phyloP scores from a whole-genome alignment of 2,888 invertebrate genomes.

The Lasioglossum villosulum region DNA sequence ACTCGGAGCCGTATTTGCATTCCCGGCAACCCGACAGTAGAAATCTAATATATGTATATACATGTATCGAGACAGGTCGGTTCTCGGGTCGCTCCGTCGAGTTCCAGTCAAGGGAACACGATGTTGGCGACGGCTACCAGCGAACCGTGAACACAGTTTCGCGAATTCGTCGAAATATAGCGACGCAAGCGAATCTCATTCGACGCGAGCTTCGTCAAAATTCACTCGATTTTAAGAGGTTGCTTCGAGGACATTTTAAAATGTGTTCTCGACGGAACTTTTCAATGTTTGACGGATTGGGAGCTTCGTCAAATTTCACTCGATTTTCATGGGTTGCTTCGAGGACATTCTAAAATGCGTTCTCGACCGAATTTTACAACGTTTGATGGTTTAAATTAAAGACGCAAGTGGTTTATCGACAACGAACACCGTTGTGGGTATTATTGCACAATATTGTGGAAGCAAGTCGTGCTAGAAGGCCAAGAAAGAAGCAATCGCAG shows the following conservation, averaged over 20 bases:
- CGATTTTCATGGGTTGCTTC: too few species aligned
- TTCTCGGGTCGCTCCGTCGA: background rate
- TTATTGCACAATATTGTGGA: background rate
- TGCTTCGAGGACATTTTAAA: background rate
- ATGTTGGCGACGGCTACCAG: background rate
- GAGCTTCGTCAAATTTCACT: too few species aligned
- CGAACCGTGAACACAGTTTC: conserved; percentile 3
- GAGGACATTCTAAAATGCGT: too few species aligned
- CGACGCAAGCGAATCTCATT: background rate
- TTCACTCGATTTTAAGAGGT: background rate
- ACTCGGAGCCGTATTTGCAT: conserved; percentile 43
- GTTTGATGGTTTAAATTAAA: too few species aligned
- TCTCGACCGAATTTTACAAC: too few species aligned
- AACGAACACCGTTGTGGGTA: background rate
- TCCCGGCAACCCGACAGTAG: conserved; percentile 37
- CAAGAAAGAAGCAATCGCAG: background rate
- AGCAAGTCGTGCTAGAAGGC: background rate
- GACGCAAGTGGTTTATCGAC: background rate
- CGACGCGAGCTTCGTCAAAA: background rate
- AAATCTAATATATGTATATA: conserved; percentile 41
- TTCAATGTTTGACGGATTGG: background rate
- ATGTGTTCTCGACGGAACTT: background rate
- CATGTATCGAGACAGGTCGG: conserved; percentile 6
- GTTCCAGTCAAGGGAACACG: background rate
- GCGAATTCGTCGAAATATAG: background rate